phyloP scores from a whole-genome alignment of 2,888 invertebrate species.

The Amaurobius ferox region DNA sequence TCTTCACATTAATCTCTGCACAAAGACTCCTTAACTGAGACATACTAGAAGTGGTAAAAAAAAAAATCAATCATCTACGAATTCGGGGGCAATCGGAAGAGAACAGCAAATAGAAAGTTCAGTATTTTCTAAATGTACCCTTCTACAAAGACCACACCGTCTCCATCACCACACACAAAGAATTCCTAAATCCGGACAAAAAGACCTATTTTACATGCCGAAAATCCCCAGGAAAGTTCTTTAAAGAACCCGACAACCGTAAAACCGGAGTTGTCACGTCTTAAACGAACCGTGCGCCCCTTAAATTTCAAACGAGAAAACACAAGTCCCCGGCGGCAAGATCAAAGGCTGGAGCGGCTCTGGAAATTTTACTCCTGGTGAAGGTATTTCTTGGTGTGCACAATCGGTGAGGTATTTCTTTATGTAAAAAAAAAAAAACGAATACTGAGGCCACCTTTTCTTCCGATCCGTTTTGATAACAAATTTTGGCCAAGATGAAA shows the following conservation, averaged over 20 bases:
- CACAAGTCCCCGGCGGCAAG: slow-evolving; percentile 52
- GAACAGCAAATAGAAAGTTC: too few species aligned
- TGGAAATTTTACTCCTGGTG: slow-evolving; percentile 3
- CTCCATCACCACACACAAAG: background rate
- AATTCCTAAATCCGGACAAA: background rate
- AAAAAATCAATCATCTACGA: too few species aligned
- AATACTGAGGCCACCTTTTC: too few species aligned
- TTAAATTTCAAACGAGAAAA: slow-evolving; percentile 41
- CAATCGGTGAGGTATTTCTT: background rate
- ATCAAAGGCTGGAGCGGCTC: slow-evolving; percentile 29
- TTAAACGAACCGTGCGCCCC: slow-evolving; percentile 65
- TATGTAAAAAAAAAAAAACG: too few species aligned
- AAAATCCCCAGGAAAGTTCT: slow-evolving; percentile 26
- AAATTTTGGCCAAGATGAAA: too few species aligned
- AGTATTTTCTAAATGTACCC: slow-evolving; percentile 10
- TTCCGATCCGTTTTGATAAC: too few species aligned
- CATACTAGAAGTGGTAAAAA: too few species aligned
- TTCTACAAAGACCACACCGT: background rate
- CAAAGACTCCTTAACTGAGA: too few species aligned
- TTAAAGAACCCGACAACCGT: slow-evolving; percentile 11
- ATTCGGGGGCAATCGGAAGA: too few species aligned
- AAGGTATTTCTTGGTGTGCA: background rate
- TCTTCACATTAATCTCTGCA: too few species aligned
- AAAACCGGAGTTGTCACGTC: slow-evolving; percentile 62
- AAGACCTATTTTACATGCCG: slow-evolving; percentile 45